Base-by-base conservation (phyloP, 2,888 invertebrate species). In the Dromius quadrimaculatus region DNA sequence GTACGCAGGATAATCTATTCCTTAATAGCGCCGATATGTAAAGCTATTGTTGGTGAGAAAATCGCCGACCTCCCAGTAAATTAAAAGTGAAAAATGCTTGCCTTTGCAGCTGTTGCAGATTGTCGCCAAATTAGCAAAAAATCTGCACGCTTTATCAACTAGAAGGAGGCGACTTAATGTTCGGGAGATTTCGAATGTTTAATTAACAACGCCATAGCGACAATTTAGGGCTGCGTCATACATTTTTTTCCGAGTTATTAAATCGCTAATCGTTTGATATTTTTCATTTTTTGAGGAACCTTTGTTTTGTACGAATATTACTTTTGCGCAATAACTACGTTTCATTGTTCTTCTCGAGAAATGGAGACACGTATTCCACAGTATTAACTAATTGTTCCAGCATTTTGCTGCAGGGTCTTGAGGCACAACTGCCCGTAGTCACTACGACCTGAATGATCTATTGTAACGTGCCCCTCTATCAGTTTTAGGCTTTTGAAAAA, bases 191-290 rank as follows among this genome's bases (percentile, higher is more conserved):
- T 59, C 36, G 36, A 28, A 64, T 64, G 34, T 50, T 47, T 64
- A 64, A 64, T 64, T 64, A 64, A 64, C 64, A 64, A n/a, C 22
- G 36, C 64, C 36, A 64, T 64, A 59, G 59, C 36, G 43, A 45
- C 68, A 68, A 68, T 59, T 68, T 68, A 68, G 59, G 59, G 32
- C 45, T 19, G n/a, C 34, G 57, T 43, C 57, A 66, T 66, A 28
- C 54, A 41, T 34, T 66, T 54, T 66, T 34, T 66, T 66, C 57
- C 54, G 34, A 9, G 34, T 68, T 68, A 68, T 68, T 68, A 68
- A 68, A 59, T 68, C 34, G 32, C 45, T 68, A 59, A 59, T 34
- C 23, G 68, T 43, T 28, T 2, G 66, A 15, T 66, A 47, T 66
- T 66, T 41, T 50, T 54, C 54, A 54, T 57, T 54, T 22, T 66